Base-by-base conservation (phyloP, 1,140 invertebrate species). In the Ostrea denselamellosa region DNA sequence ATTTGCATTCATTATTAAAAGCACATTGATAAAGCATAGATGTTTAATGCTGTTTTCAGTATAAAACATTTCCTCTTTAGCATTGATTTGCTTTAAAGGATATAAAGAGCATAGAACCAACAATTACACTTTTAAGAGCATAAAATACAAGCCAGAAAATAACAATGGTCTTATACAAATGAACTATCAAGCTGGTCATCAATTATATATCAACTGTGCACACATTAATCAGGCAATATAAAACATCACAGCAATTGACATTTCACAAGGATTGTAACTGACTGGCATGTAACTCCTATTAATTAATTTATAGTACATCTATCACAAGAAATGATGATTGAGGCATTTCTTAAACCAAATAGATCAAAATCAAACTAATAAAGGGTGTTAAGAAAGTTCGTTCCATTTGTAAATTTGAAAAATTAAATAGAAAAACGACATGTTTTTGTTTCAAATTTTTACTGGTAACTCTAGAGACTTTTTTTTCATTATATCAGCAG, bases 1-100 rank as follows among this genome's bases (percentile, higher is more conserved):
- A n/a, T 62, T 62, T 62, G 56, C n/a, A 62, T 62, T 62, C 68
- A 77, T 28, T 77, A 77, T 77, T 77, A 10, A 77, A 77, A 28
- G 68, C 68, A 77, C 10, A 10, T 77, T 28, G 25, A 77, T 25
- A 28, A 34, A 77, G 68, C 12, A 77, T 77, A 77, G 68, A 28
- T 77, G 3, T 28, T 0, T 77, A 28, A 77, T 77, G 9, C 68
- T 77, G 10, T 14, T 77, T 77, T 28, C 10, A 17, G 58, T 17
- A 34, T 77, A 28, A 77, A 77, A 10, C 10, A 77, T 28, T 34
- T 34, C 28, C 8, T 44, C 25, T 28, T 9, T 28, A 77, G 68
- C 22, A 34, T 10, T 22, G 68, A 12, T 71, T 71, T 28, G 25
- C 28, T 77, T 12, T 10, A 58, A 62, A 0, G 17, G 28, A 77